phyloP scores from a whole-genome alignment of 1,140 invertebrate species.

The Eulimnadia texana region DNA sequence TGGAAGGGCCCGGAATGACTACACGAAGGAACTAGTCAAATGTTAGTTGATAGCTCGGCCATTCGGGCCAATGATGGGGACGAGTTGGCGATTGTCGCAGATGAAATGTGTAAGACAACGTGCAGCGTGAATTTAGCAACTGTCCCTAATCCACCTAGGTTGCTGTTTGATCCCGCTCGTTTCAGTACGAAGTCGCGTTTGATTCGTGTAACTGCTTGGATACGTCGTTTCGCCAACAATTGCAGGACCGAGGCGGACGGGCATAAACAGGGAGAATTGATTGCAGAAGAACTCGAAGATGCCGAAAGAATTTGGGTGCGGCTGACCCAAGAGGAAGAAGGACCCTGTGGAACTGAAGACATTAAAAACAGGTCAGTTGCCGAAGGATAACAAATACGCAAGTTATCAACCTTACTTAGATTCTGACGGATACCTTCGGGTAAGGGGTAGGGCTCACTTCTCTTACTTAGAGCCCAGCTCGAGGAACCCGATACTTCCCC shows the following conservation, averaged over 20 bases:
- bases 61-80: too few relatives aligned
- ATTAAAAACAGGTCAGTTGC: neutral
- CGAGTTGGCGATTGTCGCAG: too few relatives aligned
- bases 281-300: neutral
- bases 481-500: neutral
- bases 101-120: too few relatives aligned
- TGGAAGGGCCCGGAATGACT: too few relatives aligned
- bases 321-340: neutral
- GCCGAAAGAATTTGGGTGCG: neutral
- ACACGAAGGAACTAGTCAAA: too few relatives aligned
- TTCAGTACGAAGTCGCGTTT: too few relatives aligned
- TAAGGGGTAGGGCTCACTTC: neutral
- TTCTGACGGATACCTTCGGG: neutral
- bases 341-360: neutral
- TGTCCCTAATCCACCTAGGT: too few relatives aligned
- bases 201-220: too few relatives aligned
- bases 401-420: neutral
- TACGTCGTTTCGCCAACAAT: slow-evolving; percentile 21
- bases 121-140: too few relatives aligned
- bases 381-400: neutral
- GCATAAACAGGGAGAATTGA: neutral
- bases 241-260: neutral
- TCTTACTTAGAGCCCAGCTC: neutral
- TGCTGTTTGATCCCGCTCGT: too few relatives aligned
- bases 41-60: too few relatives aligned